Percentiles rank a stretch among this genome's conserved stretches.
These are phyloP conservation scores for Nyctereutes procyonoides DNA, from an alignment of 2,113 vertebrate genomes.

Conservation along the genomic window DNA sequence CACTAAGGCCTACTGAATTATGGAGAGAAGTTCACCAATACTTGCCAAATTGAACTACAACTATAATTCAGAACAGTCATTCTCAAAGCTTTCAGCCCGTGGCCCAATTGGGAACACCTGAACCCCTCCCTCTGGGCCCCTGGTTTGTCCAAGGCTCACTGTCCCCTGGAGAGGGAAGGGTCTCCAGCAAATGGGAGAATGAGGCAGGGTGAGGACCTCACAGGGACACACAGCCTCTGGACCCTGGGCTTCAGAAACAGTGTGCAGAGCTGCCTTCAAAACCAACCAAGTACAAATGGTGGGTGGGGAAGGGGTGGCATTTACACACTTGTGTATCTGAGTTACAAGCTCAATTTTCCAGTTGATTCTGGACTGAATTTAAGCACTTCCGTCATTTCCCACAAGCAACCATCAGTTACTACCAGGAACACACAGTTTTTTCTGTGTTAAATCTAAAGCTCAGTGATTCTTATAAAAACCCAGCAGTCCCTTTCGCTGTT, in stretches of 20 bases:
- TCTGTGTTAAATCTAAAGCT: slow-evolving; percentile 19
- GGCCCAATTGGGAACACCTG: neutral
- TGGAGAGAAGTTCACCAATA: neutral
- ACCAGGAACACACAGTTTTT: neutral
- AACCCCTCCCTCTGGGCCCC: neutral
- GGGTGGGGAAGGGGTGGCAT: neutral
- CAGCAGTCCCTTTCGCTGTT: slow-evolving; percentile 13
- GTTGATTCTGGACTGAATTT: slow-evolving; percentile 3
- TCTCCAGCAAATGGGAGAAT: neutral
- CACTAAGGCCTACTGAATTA: neutral
- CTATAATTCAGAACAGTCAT: neutral
- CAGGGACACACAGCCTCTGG: rapidly evolving
- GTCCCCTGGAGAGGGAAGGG: neutral
- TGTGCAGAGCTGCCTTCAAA: neutral
- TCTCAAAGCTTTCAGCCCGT: neutral
- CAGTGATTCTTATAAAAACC: slow-evolving; percentile 13
- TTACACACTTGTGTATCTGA: neutral
- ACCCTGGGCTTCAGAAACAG: neutral
- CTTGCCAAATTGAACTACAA: neutral
- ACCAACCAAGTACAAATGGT: neutral
- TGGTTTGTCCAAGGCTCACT: neutral
- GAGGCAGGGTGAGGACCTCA: neutral
- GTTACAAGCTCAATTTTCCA: neutral
- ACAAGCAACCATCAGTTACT: neutral
- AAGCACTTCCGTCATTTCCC: neutral